These are phyloP conservation scores for Pseudochirops cupreus DNA, from an alignment of 2,797 vertebrate genomes.

Conservation along the genomic window DNA sequence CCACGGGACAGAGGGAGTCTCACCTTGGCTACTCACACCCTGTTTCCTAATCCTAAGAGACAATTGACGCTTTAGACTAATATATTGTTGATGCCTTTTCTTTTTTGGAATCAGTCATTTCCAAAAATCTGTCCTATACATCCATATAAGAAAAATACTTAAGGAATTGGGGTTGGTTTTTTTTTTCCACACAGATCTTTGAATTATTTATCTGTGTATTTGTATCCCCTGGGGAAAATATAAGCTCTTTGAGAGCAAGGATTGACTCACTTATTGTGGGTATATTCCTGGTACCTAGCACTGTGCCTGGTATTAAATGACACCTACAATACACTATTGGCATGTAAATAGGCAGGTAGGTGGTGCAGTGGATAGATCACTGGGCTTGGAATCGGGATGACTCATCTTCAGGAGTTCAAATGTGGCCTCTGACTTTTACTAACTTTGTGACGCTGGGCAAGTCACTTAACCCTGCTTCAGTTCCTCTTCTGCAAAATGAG, in stretches of 20 bases:
- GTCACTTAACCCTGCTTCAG: not conserved
- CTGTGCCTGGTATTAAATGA: not conserved
- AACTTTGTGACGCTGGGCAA: no score
- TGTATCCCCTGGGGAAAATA: not conserved
- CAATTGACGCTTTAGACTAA: not conserved
- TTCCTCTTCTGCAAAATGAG: not conserved
- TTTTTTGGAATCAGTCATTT: not conserved
- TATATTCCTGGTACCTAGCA: not conserved
- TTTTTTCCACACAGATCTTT: not conserved
- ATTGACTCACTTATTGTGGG: not conserved
- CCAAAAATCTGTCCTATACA: not conserved
- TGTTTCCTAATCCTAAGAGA: not conserved
- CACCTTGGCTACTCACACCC: not conserved
- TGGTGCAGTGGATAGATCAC: not conserved
- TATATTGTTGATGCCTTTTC: not conserved
- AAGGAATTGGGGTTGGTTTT: not conserved
- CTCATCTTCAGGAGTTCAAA: not conserved
- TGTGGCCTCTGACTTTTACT: not conserved
- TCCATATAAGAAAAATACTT: not conserved
- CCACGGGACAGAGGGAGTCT: not conserved
- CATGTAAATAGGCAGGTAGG: not conserved
- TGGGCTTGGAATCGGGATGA: not conserved
- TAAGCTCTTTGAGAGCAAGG: not conserved
- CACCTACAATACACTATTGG: not conserved
- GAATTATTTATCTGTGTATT: not conserved